Percentiles rank a stretch among this genome's conserved stretches.
Evolutionary conservation across 2,888 invertebrate genomes (phyloP).

Genomic region (Xestia xanthographa): DNA sequence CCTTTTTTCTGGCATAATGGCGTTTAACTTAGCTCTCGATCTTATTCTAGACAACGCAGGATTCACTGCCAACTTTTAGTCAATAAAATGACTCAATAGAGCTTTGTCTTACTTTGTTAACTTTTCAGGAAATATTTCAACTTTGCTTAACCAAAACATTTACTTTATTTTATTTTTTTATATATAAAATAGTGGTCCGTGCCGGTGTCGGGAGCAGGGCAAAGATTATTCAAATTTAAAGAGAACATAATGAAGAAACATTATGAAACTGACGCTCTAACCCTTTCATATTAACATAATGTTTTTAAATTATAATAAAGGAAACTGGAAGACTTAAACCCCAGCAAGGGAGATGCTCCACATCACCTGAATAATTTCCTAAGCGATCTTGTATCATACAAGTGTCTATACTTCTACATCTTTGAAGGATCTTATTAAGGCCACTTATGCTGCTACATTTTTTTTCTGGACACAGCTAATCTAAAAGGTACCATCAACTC

Average conservation of each 20-base stretch:
- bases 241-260: not conserved
- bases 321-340: not conserved
- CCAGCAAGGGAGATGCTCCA: not conserved
- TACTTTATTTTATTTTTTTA: not conserved
- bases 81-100: slow-evolving; percentile 36
- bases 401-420: not conserved
- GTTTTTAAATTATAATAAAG: not conserved
- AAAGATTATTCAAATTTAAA: not conserved
- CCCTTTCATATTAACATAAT: not conserved
- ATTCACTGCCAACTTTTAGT: slow-evolving; percentile 49
- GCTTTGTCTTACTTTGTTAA: slow-evolving; percentile 7
- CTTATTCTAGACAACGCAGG: slow-evolving; percentile 32
- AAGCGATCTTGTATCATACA: not conserved
- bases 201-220: not conserved
- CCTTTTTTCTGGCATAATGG: slow-evolving; percentile 37
- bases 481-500: not conserved
- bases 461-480: not conserved
- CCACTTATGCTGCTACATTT: too few relatives aligned
- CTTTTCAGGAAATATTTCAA: slow-evolving; percentile 12
- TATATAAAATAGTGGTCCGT: not conserved
- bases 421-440: not conserved
- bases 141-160: not conserved
- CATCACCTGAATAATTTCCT: not conserved
- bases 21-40: slow-evolving; percentile 46
- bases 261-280: not conserved